Evolutionary conservation across 2,113 vertebrate genomes (phyloP).

Genomic region (Strigops habroptila): DNA sequence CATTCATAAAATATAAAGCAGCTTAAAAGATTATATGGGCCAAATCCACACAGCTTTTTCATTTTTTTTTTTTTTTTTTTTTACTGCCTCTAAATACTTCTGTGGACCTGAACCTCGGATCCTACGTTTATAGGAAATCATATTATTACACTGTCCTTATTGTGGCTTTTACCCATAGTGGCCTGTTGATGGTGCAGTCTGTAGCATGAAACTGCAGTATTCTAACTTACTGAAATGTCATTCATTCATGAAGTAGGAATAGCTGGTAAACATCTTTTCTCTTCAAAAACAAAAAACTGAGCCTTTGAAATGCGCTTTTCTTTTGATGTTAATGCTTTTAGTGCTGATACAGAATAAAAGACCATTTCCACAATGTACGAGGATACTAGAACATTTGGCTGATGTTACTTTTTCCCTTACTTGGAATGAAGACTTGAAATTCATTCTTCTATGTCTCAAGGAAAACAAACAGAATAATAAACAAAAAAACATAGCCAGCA

Average conservation of each 20-base stretch:
- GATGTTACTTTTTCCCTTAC: not conserved
- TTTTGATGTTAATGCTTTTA: not conserved
- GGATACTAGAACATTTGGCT: not conserved
- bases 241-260: not conserved
- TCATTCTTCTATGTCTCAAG: not conserved
- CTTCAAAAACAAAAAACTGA: not conserved
- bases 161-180: not conserved
- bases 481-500: fast-evolving
- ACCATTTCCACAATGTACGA: not conserved
- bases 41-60: not conserved
- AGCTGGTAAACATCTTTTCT: not conserved
- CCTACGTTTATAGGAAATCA: not conserved
- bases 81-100: not conserved
- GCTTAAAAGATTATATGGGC: not conserved
- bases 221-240: not conserved
- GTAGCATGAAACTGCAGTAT: not conserved
- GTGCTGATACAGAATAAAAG: not conserved
- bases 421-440: not conserved
- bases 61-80: not conserved
- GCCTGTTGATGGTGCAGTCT: not conserved
- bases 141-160: not conserved
- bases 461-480: not conserved
- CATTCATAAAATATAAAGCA: not conserved
- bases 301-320: not conserved
- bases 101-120: not conserved